Evolutionary conservation across 2,888 invertebrate species (phyloP).

Genomic region (Octodonta nipae): DNA sequence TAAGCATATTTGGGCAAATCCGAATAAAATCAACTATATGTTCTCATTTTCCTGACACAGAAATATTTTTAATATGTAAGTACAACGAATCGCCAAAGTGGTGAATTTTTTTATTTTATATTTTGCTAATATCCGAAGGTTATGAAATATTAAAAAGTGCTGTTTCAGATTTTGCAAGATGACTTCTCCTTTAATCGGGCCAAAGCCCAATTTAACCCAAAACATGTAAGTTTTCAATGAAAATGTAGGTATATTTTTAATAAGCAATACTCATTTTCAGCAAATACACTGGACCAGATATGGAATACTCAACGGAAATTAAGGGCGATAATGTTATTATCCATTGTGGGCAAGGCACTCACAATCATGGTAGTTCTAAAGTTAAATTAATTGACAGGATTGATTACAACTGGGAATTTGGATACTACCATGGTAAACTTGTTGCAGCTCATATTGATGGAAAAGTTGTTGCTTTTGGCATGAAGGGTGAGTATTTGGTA

Average conservation of each 20-base stretch:
- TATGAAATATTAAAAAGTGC: too few species aligned
- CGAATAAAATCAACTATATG: too few species aligned
- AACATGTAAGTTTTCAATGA: constrained; percentile 22
- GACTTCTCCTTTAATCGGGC: constrained; percentile 17
- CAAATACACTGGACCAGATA: constrained; percentile 29
- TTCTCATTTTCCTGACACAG: too few species aligned
- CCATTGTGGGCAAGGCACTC: constrained; percentile 55
- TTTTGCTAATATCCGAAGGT: too few species aligned
- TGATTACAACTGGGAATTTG: constrained; percentile 86
- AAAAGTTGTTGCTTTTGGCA: constrained; percentile 77
- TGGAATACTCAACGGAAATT: constrained; percentile 29
- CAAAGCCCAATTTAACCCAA: constrained; percentile 22
- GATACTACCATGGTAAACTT: constrained; percentile 74
- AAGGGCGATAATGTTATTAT: constrained; percentile 49
- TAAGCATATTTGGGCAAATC: too few species aligned
- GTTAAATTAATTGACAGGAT: constrained; percentile 75
- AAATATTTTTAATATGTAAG: too few species aligned
- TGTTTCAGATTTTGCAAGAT: background rate
- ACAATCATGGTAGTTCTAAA: constrained; percentile 74
- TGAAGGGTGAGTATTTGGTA: constrained; percentile 68
- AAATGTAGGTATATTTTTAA: background rate
- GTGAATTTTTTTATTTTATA: too few species aligned
- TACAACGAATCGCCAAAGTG: too few species aligned
- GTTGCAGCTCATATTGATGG: constrained; percentile 78
- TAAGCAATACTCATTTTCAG: constrained; percentile 17